Evolutionary conservation across 2,797 vertebrate species (phyloP), one percentile per base, ranked within the genome.

Genomic region (Cirrhinus mrigala): DNA sequence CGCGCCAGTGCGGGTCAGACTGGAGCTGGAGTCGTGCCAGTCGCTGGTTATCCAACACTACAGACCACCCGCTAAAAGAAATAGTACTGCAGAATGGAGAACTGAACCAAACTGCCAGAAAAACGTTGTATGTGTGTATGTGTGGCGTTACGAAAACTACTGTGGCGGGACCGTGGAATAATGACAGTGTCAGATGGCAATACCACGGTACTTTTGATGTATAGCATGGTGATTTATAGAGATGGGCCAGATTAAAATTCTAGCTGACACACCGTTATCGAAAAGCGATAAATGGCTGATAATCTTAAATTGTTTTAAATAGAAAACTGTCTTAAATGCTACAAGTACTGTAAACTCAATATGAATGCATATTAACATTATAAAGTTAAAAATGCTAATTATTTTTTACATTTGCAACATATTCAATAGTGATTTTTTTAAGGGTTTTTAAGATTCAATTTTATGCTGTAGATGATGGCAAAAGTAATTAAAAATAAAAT

Each of bases 41-140:
- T 15, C 24, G 11, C 64, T 69, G 66, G 54, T 82, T 78, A 44
- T 81, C 66, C 85, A 71, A 74, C 64, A 27, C 50, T 77, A 37
- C 10, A 69, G 56, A 68, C 74, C 56, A 56, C 73, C 48, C 54
- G 82, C 82, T 76, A 27, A 77, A 77, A 29, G 11, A 24, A 66
- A 27, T 9, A 0, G 58, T 14, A 11, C 40, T 12, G 48, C 40
- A 48, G 58, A 74, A 71, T 73, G 37, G n/a, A 48, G 58, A 64
- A 16, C 27, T 15, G 62, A 68, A 50, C 27, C 1, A 74, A 48
- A 60, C 15, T 11, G 24, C 16, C 9, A 58, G 24, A 22, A 20
- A 29, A 22, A 80, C 0, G 22, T 46, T 48, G 33, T 33, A 33
- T 44, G 8, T 44, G 9, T 46, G 76, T 29, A 4, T 27, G 15